These are phyloP conservation scores for Xanthia icteritia DNA, from an alignment of 2,888 invertebrate species.

Conservation along the genomic window DNA sequence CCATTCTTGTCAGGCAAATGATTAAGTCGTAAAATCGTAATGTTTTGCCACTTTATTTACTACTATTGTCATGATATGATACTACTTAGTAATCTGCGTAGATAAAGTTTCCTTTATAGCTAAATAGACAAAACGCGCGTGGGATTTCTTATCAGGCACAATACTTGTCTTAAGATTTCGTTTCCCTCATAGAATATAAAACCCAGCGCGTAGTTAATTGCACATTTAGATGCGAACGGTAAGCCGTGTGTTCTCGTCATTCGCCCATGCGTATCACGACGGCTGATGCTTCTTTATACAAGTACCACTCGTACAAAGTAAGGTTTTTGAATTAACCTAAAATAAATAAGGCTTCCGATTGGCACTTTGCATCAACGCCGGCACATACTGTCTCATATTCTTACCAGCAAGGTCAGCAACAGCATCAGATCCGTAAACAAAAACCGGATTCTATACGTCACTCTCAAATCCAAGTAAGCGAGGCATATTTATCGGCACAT, in stretches of 20 bases:
- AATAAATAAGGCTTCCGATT: slow-evolving; percentile 50
- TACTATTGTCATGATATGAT: slow-evolving; percentile 25
- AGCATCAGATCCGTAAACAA: slow-evolving; percentile 82
- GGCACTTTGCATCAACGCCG: slow-evolving; percentile 58
- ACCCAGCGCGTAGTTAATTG: slow-evolving; percentile 55
- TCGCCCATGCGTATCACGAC: slow-evolving; percentile 46
- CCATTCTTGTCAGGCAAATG: slow-evolving; percentile 25
- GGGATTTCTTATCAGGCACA: slow-evolving; percentile 41
- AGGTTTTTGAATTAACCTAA: slow-evolving; percentile 33
- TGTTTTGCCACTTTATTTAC: slow-evolving; percentile 36
- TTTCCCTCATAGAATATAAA: slow-evolving; percentile 51
- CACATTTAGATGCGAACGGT: slow-evolving; percentile 60
- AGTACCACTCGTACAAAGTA: slow-evolving; percentile 19
- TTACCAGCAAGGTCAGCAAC: slow-evolving; percentile 85
- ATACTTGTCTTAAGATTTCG: slow-evolving; percentile 36
- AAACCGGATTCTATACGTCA: slow-evolving; percentile 84
- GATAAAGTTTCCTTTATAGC: slow-evolving; percentile 43
- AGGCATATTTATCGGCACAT: slow-evolving; percentile 77
- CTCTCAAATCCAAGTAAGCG: slow-evolving; percentile 81
- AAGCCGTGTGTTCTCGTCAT: slow-evolving; percentile 43
- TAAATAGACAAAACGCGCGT: slow-evolving; percentile 39
- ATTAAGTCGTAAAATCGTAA: slow-evolving; percentile 37
- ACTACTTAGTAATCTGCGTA: slow-evolving; percentile 38
- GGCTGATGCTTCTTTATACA: slow-evolving; percentile 33
- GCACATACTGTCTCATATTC: slow-evolving; percentile 70